A percentile compares a stretch with the other conserved stretches of the same genome.
Evolutionary conservation across 2,797 vertebrate genomes (phyloP).

Genomic region (Macrochelys suwanniensis): DNA sequence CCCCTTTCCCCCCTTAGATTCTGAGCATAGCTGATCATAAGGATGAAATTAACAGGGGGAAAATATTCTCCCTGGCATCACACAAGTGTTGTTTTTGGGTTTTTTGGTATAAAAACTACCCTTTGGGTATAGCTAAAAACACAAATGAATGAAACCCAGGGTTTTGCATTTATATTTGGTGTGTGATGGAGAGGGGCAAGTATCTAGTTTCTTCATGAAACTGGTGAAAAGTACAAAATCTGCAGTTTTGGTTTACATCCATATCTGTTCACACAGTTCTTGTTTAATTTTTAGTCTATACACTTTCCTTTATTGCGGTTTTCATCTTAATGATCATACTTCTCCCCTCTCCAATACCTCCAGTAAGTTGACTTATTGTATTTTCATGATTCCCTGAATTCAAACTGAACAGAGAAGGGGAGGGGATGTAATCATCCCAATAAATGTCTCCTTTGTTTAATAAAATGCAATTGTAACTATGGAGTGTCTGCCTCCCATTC

Average conservation of each 20-base stretch:
- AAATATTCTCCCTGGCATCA: neutral
- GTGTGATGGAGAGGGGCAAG: neutral
- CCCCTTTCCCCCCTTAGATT: neutral
- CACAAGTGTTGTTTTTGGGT: constrained; percentile 23
- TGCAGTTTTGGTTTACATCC: neutral
- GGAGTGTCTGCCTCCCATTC: constrained; percentile 59
- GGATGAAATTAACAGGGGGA: neutral
- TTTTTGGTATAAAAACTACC: constrained; percentile 3
- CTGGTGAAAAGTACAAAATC: constrained; percentile 31
- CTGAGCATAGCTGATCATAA: neutral
- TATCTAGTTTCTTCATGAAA: constrained; percentile 21
- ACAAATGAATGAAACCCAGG: neutral
- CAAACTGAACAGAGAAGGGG: neutral
- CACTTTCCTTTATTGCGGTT: constrained; percentile 27
- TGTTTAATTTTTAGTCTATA: constrained; percentile 10
- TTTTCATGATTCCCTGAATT: neutral
- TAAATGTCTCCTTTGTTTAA: constrained; percentile 51
- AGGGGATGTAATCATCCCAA: constrained; percentile 30
- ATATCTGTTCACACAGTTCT: constrained; percentile 23
- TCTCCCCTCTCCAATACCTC: constrained; percentile 50
- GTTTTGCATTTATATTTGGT: neutral
- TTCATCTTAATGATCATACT: constrained; percentile 38
- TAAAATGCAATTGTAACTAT: constrained; percentile 39
- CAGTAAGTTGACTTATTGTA: constrained; percentile 31
- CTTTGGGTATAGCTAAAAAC: neutral